These are phyloP conservation scores for Addax nasomaculatus DNA, from an alignment of 2,113 vertebrate species.

Conservation along the genomic window DNA sequence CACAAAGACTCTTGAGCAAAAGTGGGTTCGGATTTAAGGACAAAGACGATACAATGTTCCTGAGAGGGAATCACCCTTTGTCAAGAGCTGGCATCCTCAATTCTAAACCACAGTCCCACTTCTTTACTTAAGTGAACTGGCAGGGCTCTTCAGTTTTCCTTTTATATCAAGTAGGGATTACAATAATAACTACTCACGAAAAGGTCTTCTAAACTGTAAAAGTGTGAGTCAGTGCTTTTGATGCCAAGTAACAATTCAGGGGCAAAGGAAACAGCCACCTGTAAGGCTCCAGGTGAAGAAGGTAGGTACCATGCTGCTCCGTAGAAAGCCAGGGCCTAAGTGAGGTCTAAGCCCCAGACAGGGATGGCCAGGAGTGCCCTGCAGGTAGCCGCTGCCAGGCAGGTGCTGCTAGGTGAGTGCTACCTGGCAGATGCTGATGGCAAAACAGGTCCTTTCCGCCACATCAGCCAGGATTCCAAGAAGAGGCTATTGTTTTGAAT, in stretches of 20 bases:
- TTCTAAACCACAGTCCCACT: neutral
- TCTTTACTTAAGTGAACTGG: neutral
- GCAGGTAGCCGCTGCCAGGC: neutral
- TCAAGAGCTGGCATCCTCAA: neutral
- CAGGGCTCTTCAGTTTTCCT: neutral
- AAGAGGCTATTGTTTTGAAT: neutral
- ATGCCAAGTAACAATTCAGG: neutral
- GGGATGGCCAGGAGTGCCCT: too few relatives aligned
- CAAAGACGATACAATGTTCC: neutral
- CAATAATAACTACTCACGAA: neutral
- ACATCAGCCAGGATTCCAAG: neutral
- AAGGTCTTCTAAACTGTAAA: neutral
- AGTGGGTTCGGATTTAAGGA: neutral
- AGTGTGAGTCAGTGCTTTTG: neutral
- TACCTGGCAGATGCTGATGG: neutral
- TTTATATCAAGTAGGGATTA: neutral
- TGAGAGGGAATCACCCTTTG: neutral
- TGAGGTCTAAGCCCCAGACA: neutral
- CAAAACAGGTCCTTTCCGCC: neutral
- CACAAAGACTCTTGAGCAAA: neutral
- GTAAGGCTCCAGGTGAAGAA: too few relatives aligned
- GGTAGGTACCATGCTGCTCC: neutral
- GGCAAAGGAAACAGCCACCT: neutral
- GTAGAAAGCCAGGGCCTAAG: neutral
- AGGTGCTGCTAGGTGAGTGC: too few relatives aligned